Evolutionary conservation across 1,140 invertebrate genomes (phyloP), one percentile per base, ranked within the genome.

Genomic region (Brachystomella parvula): DNA sequence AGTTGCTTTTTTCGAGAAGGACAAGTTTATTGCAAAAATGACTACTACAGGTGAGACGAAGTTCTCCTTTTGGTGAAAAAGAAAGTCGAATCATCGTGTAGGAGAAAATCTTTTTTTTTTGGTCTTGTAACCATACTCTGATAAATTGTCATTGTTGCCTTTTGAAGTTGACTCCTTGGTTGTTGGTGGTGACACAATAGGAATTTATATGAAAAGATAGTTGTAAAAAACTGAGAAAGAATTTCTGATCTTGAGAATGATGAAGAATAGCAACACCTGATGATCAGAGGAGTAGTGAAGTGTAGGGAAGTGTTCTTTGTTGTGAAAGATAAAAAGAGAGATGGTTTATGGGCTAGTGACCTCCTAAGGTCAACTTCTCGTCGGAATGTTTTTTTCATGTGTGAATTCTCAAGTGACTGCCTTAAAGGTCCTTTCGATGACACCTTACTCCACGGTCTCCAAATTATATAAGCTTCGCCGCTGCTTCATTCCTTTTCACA

Each of bases 1-100:
- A 72, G 70, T 47, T 74, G 73, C 44, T 74, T 74, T 32, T 68
- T 73, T 35, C 63, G 69, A 26, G 69, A 73, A 56, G 68, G 67
- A 2, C 64, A 65, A 47, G 67, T 73, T 28, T 73, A 74, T 57
- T 74, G 73, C 62, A 71, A 71, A 63, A 71, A 69, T 59, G 71
- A 73, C 53, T 74, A 74, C 64, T 68, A 70, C 71, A 73, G 71
- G 73, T 74, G 61, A 66, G 49, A 29, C 57, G 9, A 59, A 15
- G 49, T n/a, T n/a, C n/a, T n/a, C n/a, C n/a, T n/a, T n/a, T n/a
- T n/a, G n/a, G n/a, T n/a, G n/a, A n/a, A n/a, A n/a, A n/a, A n/a
- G n/a, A n/a, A n/a, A n/a, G n/a, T n/a, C n/a, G n/a, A n/a, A n/a
- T n/a, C n/a, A n/a, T n/a, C n/a, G n/a, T n/a, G n/a, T n/a, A n/a